Evolutionary conservation across 2,797 vertebrate genomes (phyloP).

Genomic region (Linurgus olivaceus): DNA sequence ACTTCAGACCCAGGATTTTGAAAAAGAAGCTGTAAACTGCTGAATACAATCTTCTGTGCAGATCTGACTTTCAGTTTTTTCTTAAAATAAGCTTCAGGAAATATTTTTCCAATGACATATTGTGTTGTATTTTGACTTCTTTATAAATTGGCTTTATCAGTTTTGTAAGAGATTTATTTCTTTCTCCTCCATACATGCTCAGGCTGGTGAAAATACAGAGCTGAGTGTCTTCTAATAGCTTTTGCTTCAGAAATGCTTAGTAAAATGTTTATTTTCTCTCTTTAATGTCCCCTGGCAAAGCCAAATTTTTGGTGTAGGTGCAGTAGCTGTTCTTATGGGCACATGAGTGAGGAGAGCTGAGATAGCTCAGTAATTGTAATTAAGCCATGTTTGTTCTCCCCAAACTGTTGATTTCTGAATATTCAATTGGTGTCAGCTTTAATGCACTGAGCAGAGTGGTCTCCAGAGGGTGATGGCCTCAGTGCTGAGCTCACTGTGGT

Average conservation of each 20-base stretch:
- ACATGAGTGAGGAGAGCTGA: neutral
- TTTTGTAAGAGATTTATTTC: neutral
- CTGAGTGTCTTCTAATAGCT: neutral
- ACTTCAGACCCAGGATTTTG: neutral
- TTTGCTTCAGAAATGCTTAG: neutral
- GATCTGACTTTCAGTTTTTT: neutral
- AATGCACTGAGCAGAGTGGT: neutral
- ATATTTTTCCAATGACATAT: neutral
- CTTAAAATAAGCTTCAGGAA: neutral
- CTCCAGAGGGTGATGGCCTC: neutral
- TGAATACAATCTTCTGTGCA: neutral
- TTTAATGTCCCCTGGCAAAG: neutral
- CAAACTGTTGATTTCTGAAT: neutral
- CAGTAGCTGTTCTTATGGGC: neutral
- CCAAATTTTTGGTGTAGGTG: neutral
- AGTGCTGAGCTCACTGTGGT: neutral
- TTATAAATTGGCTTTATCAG: neutral
- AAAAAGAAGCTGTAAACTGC: neutral
- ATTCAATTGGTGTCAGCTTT: neutral
- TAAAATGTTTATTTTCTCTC: neutral
- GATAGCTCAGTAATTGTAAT: neutral
- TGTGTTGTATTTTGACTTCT: neutral
- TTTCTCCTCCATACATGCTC: fast-evolving
- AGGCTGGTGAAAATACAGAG: neutral
- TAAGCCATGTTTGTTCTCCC: neutral